phyloP scores from a whole-genome alignment of 2,113 vertebrate genomes.

The Urocitellus parryii region DNA sequence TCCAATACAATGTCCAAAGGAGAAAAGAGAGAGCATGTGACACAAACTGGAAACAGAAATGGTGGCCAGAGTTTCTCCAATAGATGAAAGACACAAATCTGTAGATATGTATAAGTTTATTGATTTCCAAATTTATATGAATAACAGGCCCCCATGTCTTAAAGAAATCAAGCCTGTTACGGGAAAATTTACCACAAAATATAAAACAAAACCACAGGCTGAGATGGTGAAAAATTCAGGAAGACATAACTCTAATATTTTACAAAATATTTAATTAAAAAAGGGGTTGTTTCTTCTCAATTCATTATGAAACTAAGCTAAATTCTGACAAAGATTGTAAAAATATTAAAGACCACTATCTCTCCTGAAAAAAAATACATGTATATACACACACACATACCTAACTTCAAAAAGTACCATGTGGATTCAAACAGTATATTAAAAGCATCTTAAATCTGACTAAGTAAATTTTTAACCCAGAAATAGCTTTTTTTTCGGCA shows the following conservation, averaged over 20 bases:
- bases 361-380: not conserved
- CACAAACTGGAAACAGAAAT: not conserved
- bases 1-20: not conserved
- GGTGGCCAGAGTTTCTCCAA: not conserved
- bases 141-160: not conserved
- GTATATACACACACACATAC: not conserved
- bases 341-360: not conserved
- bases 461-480: not conserved
- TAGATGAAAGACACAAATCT: not conserved
- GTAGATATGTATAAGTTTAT: not conserved
- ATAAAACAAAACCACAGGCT: not conserved
- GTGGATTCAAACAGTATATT: not conserved
- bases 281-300: not conserved
- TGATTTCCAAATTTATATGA: not conserved
- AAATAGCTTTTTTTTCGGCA: not conserved
- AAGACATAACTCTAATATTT: not conserved
- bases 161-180: not conserved
- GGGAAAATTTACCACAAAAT: not conserved
- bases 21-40: not conserved
- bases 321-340: not conserved
- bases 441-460: not conserved
- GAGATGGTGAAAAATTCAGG: not conserved
- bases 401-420: not conserved
- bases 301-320: not conserved
- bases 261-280: not conserved